These are phyloP conservation scores for Ceramica pisi DNA, from an alignment of 2,888 invertebrate species.

Conservation along the genomic window DNA sequence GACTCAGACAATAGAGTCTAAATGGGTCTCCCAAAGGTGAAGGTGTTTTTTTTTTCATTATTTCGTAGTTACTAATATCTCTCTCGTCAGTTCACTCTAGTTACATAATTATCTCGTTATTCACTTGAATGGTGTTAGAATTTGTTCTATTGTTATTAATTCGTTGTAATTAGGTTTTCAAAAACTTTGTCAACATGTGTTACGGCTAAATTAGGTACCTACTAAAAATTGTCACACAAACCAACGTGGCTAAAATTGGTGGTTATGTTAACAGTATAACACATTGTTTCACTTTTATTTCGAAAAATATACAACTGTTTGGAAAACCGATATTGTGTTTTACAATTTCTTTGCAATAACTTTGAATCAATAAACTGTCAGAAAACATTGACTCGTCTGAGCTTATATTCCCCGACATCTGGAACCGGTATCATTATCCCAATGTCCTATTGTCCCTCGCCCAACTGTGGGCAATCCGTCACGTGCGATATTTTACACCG, in stretches of 20 bases:
- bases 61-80: conserved; percentile 1
- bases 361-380: not conserved
- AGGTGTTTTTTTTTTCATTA: not conserved
- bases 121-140: not conserved
- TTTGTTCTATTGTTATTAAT: not conserved
- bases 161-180: not conserved
- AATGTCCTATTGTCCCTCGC: conserved; percentile 31
- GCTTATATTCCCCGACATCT: not conserved
- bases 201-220: not conserved
- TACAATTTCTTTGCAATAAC: not conserved
- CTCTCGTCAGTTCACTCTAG: not conserved
- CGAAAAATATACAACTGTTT: not conserved
- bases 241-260: not conserved
- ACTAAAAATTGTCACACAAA: not conserved
- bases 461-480: conserved; percentile 7
- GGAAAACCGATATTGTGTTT: not conserved
- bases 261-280: not conserved
- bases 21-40: not conserved
- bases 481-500: not conserved
- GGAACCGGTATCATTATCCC: conserved; percentile 18
- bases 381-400: not conserved
- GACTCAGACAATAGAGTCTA: not conserved
- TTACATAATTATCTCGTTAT: not conserved
- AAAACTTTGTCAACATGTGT: not conserved
- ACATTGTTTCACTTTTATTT: not conserved